These are phyloP conservation scores for Thunnus albacares DNA, from an alignment of 2,797 vertebrate genomes.

Conservation along the genomic window DNA sequence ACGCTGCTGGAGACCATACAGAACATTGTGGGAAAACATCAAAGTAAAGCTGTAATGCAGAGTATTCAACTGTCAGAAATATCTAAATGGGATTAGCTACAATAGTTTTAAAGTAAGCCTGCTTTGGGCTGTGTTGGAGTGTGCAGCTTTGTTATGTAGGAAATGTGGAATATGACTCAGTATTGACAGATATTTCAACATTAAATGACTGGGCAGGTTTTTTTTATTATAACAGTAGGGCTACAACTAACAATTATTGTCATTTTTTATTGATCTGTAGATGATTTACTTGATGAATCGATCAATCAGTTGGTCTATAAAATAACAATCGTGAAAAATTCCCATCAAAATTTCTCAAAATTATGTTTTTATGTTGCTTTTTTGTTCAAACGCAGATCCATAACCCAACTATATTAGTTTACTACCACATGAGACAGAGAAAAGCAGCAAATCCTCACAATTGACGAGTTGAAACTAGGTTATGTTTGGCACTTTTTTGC, in stretches of 20 bases:
- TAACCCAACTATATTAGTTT: neutral
- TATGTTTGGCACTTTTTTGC: too few relatives aligned
- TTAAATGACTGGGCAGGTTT: neutral
- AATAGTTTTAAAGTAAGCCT: constrained; percentile 33
- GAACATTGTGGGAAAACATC: constrained; percentile 37
- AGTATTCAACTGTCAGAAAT: constrained; percentile 13
- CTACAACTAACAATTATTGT: neutral
- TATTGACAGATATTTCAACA: neutral
- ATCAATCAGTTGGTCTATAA: too few relatives aligned
- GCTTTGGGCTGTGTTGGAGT: constrained; percentile 18
- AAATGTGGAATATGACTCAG: constrained; percentile 21
- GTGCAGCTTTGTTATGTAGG: constrained; percentile 12
- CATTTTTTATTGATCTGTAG: neutral
- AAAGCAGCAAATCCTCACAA: too few relatives aligned
- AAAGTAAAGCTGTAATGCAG: constrained; percentile 24
- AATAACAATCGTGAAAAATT: neutral
- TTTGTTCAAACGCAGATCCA: neutral
- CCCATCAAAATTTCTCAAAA: too few relatives aligned
- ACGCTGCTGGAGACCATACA: neutral
- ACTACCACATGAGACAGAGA: too few relatives aligned
- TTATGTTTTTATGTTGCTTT: neutral
- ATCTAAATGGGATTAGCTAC: constrained; percentile 37
- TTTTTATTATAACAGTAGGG: neutral
- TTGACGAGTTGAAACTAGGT: too few relatives aligned
- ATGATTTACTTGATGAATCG: neutral